Percentiles rank a stretch among this genome's conserved stretches.
Evolutionary conservation across 2,113 vertebrate species (phyloP).

Genomic region (Leptobrachium leishanense): DNA sequence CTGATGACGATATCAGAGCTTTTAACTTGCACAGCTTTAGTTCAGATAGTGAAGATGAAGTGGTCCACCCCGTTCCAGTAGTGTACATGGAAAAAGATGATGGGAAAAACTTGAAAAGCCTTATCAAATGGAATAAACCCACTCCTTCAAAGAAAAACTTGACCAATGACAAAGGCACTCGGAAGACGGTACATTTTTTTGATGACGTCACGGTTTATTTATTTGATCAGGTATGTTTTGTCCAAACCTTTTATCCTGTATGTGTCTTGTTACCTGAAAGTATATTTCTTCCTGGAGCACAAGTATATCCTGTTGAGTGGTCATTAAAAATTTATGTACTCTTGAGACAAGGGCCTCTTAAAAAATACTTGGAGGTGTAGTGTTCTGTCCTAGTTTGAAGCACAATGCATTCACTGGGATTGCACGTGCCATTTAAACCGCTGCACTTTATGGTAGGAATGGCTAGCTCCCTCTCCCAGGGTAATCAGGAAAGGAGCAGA

Average conservation of each 20-base stretch:
- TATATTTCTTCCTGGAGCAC: too few species aligned
- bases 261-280: too few species aligned
- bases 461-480: too few species aligned
- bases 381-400: too few species aligned
- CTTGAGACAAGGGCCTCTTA: too few species aligned
- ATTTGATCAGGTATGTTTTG: conserved; percentile 87
- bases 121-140: conserved; percentile 73
- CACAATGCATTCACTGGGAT: too few species aligned
- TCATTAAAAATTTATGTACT: too few species aligned
- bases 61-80: conserved; percentile 76
- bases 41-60: conserved; percentile 86
- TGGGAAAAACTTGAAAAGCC: conserved; percentile 78
- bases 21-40: conserved; percentile 85
- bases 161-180: conserved; percentile 58
- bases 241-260: neutral
- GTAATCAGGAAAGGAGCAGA: too few species aligned
- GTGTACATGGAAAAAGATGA: conserved; percentile 78
- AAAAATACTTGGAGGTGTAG: too few species aligned
- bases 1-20: conserved; percentile 84
- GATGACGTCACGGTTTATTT: conserved; percentile 95
- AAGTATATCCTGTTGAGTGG: too few species aligned
- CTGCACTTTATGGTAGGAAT: too few species aligned
- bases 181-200: conserved; percentile 88
- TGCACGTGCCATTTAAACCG: too few species aligned
- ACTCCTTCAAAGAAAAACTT: conserved; percentile 12